A percentile compares a stretch with the other conserved stretches of the same genome.
These are phyloP conservation scores for Umimayanthus chanpuru DNA, from an alignment of 92 coral and sea anemone species.

Conservation along the genomic window DNA sequence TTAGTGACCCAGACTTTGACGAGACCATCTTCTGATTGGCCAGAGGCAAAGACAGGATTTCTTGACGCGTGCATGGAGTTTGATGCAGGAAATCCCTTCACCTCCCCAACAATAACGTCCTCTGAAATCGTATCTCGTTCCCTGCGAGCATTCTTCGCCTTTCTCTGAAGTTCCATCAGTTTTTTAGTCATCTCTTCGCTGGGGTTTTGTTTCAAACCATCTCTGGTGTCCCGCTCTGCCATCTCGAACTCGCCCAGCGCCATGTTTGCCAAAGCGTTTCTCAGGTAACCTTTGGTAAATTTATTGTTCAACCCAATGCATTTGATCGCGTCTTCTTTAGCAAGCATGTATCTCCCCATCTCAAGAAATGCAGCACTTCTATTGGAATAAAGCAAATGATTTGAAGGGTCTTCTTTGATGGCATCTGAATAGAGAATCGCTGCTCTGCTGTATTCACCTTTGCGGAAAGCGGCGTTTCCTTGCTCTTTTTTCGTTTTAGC, in stretches of 20 bases:
- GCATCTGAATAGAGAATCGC: slow-evolving; percentile 28
- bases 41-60: slow-evolving; percentile 28
- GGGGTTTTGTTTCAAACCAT: slow-evolving; percentile 21
- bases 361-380: slow-evolving; percentile 31
- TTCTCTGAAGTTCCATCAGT: slow-evolving; percentile 12
- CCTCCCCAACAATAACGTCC: slow-evolving; percentile 19
- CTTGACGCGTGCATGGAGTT: slow-evolving; percentile 7
- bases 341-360: slow-evolving; percentile 20
- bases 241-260: slow-evolving; percentile 26
- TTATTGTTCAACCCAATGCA: slow-evolving; percentile 21
- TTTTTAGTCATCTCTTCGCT: slow-evolving; percentile 20
- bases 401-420: slow-evolving; percentile 8
- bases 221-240: background rate
- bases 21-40: slow-evolving; percentile 6
- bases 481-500: slow-evolving; percentile 30
- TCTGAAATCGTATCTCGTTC: slow-evolving; percentile 32
- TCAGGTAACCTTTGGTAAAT: slow-evolving; percentile 27
- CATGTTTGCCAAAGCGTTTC: slow-evolving; percentile 14
- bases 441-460: background rate
- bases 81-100: slow-evolving; percentile 19
- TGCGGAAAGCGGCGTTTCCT: slow-evolving; percentile 36
- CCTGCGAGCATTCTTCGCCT: slow-evolving; percentile 7
- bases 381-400: slow-evolving; percentile 32
- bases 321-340: slow-evolving; percentile 36
- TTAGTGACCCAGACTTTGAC: slow-evolving; percentile 25